These are phyloP conservation scores for Antrozous pallidus DNA, from an alignment of 2,797 vertebrate genomes.

Conservation along the genomic window DNA sequence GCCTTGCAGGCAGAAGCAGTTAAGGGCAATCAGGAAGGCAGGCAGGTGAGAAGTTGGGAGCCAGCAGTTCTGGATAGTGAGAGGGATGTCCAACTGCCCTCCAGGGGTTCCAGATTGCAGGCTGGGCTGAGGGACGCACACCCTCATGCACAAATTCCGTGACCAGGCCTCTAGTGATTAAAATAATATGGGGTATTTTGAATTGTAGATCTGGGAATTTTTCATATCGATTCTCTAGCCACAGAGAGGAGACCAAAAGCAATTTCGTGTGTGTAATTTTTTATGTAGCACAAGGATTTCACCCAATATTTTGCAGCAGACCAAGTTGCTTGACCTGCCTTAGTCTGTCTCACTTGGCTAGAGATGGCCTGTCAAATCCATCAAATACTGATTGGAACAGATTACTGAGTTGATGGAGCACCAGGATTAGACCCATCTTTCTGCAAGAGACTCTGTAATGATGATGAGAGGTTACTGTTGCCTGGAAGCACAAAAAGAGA, in stretches of 20 bases:
- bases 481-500: conserved; percentile 68
- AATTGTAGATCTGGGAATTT: background rate
- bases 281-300: conserved; percentile 52
- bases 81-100: too few species aligned
- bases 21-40: too few species aligned
- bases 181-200: background rate
- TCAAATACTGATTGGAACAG: conserved; percentile 80
- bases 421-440: conserved; percentile 78
- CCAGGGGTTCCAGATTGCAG: too few species aligned
- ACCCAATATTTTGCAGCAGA: conserved; percentile 50
- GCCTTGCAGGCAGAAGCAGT: too few species aligned
- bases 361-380: conserved; percentile 80
- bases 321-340: conserved; percentile 64
- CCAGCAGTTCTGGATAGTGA: too few species aligned
- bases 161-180: background rate
- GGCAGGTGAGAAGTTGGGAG: too few species aligned
- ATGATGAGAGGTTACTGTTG: conserved; percentile 78
- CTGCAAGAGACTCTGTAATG: conserved; percentile 76
- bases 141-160: too few species aligned
- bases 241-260: background rate
- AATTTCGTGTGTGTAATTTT: background rate
- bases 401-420: conserved; percentile 79
- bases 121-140: too few species aligned
- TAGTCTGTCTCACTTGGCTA: conserved; percentile 72
- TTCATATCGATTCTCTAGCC: conserved; percentile 10